These are phyloP conservation scores for Styela plicata DNA, from an alignment of 23 tunicate species.

Conservation along the genomic window DNA sequence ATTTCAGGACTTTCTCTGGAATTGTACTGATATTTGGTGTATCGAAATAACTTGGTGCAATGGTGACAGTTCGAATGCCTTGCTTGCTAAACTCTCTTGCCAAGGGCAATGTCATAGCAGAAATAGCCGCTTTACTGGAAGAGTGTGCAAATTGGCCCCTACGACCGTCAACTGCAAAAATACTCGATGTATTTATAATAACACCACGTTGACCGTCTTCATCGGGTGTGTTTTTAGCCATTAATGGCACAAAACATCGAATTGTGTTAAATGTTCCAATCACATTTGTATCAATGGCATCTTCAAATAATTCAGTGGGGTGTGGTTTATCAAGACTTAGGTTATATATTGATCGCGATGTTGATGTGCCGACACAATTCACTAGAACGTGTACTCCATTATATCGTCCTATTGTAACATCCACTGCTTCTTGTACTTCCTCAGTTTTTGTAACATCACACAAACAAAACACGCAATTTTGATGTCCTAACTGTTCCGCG, in stretches of 20 bases:
- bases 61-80: conserved; percentile 85
- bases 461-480: conserved; percentile 64
- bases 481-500: conserved; percentile 47
- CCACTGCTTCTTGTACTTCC: conserved; percentile 73
- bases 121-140: conserved; percentile 87
- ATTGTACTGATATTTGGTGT: conserved; percentile 73
- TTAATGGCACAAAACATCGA: conserved; percentile 47
- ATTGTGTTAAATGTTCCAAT: conserved; percentile 89
- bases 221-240: conserved; percentile 52
- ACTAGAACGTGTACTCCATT: conserved; percentile 57
- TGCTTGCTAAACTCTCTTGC: conserved; percentile 75
- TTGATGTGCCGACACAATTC: conserved; percentile 93
- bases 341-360: conserved; percentile 64
- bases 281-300: conserved; percentile 67
- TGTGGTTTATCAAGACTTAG: conserved; percentile 44
- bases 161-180: conserved; percentile 89
- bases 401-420: conserved; percentile 40
- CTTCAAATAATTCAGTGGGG: conserved; percentile 58
- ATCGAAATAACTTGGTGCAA: conserved; percentile 87
- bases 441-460: conserved; percentile 90
- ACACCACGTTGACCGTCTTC: conserved; percentile 67
- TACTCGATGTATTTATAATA: conserved; percentile 84
- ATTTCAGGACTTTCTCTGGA: conserved; percentile 73
- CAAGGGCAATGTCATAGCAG: conserved; percentile 85
- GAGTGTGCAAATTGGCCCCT: conserved; percentile 91